Evolutionary conservation across 2,113 vertebrate species (phyloP).

Genomic region (Dryoscopus gambensis): DNA sequence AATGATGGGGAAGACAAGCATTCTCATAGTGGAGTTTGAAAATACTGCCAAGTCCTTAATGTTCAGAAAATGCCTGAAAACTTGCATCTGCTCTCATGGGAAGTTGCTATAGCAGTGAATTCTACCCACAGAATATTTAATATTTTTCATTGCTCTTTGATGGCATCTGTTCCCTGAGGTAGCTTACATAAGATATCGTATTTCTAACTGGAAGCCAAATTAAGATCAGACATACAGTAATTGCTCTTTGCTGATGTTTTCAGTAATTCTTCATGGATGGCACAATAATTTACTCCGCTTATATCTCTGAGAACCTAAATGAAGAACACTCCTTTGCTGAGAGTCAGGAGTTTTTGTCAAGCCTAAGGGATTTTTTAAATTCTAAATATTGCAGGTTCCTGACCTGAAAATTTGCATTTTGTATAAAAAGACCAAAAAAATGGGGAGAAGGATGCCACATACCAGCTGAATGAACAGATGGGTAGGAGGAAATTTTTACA

Average conservation of each 20-base stretch:
- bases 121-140: not conserved
- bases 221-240: not conserved
- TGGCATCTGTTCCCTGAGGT: constrained; percentile 3
- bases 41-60: not conserved
- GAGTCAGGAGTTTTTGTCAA: not conserved
- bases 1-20: not conserved
- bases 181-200: not conserved
- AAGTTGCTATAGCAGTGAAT: not conserved
- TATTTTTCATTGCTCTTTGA: constrained; percentile 9
- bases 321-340: not conserved
- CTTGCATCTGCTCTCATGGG: constrained; percentile 11
- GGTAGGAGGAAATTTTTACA: not conserved
- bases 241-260: constrained; percentile 1
- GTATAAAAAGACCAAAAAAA: not conserved
- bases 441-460: not conserved
- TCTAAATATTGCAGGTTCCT: not conserved
- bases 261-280: not conserved
- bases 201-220: constrained; percentile 14
- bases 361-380: not conserved
- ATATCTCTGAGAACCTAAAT: not conserved
- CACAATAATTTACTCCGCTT: not conserved
- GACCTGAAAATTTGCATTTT: not conserved
- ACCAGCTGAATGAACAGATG: constrained; percentile 22
- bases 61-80: constrained; percentile 8
- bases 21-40: not conserved